A percentile compares a stretch with the other conserved stretches of the same genome.
Evolutionary conservation across 2,797 vertebrate genomes (phyloP).

Genomic region (Molossus alvarezi): DNA sequence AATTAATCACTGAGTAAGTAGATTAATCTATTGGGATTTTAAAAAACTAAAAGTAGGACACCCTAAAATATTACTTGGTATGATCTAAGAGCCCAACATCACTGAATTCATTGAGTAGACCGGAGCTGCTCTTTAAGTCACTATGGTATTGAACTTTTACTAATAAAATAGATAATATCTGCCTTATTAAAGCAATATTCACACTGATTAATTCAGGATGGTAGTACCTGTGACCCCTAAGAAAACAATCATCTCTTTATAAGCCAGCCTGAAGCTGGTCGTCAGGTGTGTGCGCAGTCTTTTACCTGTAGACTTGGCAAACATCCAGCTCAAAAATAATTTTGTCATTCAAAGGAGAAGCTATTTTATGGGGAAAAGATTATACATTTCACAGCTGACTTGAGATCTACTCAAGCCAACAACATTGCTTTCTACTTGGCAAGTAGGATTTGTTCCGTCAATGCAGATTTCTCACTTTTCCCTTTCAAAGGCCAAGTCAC

Average conservation of each 20-base stretch:
- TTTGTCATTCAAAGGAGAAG: conserved; percentile 77
- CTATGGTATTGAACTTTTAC: background rate
- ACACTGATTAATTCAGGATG: conserved; percentile 21
- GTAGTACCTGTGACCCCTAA: background rate
- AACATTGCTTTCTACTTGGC: conserved; percentile 71
- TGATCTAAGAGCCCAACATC: background rate
- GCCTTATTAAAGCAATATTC: conserved; percentile 46
- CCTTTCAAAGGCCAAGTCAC: conserved; percentile 68
- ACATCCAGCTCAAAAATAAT: conserved; percentile 73
- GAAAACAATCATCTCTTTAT: conserved; percentile 44
- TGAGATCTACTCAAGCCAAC: conserved; percentile 81
- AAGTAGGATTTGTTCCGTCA: conserved; percentile 78
- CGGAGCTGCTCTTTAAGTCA: background rate
- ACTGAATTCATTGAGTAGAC: conserved; percentile 6
- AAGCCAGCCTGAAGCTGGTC: background rate
- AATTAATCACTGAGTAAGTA: conserved; percentile 52
- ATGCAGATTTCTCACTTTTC: conserved; percentile 72
- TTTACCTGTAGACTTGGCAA: conserved; percentile 72
- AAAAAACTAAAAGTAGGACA: conserved; percentile 29
- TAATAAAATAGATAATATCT: conserved; percentile 33
- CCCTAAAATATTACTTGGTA: background rate
- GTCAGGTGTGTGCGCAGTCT: conserved; percentile 20
- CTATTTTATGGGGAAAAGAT: conserved; percentile 81
- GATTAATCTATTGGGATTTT: conserved; percentile 22
- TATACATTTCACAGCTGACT: conserved; percentile 85